Evolutionary conservation across 2,888 invertebrate genomes (phyloP), one percentile per base, ranked within the genome.

Genomic region (Rhagonycha lutea): DNA sequence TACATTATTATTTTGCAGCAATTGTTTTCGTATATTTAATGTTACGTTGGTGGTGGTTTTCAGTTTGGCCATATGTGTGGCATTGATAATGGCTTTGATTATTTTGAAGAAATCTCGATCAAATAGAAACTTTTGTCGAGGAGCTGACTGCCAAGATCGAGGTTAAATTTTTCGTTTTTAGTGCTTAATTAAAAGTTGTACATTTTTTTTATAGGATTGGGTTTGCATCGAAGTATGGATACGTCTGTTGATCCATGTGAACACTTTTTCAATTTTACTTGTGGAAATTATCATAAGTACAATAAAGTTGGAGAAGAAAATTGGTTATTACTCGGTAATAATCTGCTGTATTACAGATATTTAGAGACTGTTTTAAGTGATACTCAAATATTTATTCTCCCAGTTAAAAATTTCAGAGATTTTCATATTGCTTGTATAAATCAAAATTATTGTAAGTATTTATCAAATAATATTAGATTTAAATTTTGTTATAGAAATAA

Each of bases 241-340:
- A 23, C 1, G 7, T 63, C 68, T 23, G 68, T 68, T n/a, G 14
- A 72, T 32, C 75, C 75, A 14, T 75, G 75, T 63, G 26, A 9
- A 9, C 60, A 75, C 28, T 75, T 75, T 68, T 75, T 63, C 63
- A 61, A 75, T n/a, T 75, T 75, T 61, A 72, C 75, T 14, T 75
- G 75, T 62, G 72, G 75, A 24, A 75, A 69, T n/a, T n/a, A n/a
- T 69, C 61, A 47, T 47, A n/a, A 70, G 4, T n/a, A n/a, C n/a
- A n/a, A n/a, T n/a, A n/a, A n/a, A n/a, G 3, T 18, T 18, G 14
- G 32, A 28, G 12, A 12, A 12, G 28, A 68, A 4, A 14, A 12
- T 9, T 61, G 61, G 26, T n/a, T 29, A 28, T 11, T 0, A 68
- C 61, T 11, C 18, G 18, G 2, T 18, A 11, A 11, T 0, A 1